These are phyloP conservation scores for Tamias sibiricus DNA, from an alignment of 2,113 vertebrate species.

Conservation along the genomic window DNA sequence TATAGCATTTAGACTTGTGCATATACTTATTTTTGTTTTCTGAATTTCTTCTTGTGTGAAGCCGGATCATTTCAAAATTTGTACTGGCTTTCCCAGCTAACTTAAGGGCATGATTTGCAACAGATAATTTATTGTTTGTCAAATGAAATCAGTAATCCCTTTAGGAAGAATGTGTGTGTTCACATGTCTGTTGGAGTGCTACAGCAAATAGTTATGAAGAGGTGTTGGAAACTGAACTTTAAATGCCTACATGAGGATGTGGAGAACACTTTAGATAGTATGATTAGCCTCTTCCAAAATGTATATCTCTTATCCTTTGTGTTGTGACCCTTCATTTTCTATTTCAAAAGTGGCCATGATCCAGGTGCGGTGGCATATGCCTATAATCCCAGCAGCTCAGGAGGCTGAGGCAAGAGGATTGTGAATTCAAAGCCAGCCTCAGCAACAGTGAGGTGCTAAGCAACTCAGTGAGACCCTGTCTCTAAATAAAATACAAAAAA, in stretches of 20 bases:
- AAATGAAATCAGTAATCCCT: conserved; percentile 42
- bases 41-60: conserved; percentile 54
- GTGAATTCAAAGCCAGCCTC: no score
- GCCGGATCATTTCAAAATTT: conserved; percentile 17
- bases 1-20: neutral
- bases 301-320: conserved; percentile 31
- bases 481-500: no score
- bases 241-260: neutral
- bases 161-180: neutral
- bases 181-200: neutral
- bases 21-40: conserved; percentile 61
- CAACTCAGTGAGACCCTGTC: no score
- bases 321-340: conserved; percentile 18
- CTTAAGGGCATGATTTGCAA: conserved; percentile 24
- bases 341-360: conserved; percentile 25
- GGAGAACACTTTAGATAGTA: neutral
- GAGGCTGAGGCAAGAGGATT: no score
- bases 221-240: neutral
- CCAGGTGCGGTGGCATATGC: no score
- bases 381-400: no score
- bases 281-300: conserved; percentile 34
- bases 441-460: no score
- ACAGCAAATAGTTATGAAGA: conserved; percentile 25
- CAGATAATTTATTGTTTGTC: conserved; percentile 46
- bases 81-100: conserved; percentile 39